Evolutionary conservation across 2,888 invertebrate genomes (phyloP).

Genomic region (Aethes cnicana): DNA sequence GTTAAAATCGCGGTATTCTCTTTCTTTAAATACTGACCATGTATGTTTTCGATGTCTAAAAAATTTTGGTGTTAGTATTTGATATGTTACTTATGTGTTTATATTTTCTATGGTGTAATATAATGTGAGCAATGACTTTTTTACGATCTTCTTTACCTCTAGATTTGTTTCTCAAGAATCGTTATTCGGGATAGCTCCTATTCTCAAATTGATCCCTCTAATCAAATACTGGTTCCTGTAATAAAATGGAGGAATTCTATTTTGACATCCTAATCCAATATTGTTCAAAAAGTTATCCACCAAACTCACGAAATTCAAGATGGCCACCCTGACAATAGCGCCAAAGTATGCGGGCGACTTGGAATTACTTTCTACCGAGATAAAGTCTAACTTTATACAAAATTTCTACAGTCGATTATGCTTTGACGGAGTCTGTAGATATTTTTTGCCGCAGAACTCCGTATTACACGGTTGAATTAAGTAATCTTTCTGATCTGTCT

Average conservation of each 20-base stretch:
- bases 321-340: slow-evolving; percentile 12
- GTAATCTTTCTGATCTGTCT: slow-evolving; percentile 19
- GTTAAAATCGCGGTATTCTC: no score
- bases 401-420: slow-evolving; percentile 33
- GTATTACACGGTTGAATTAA: slow-evolving; percentile 8
- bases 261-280: slow-evolving; percentile 19
- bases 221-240: slow-evolving; percentile 10
- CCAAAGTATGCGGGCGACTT: slow-evolving; percentile 49
- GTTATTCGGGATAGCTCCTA: no score
- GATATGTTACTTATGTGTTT: no score
- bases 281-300: slow-evolving; percentile 4
- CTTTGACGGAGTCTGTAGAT: slow-evolving; percentile 11
- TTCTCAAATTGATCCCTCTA: no score
- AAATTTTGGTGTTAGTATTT: no score
- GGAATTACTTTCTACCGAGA: slow-evolving; percentile 45
- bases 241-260: background rate
- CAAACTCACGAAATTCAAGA: slow-evolving; percentile 8
- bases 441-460: slow-evolving; percentile 1
- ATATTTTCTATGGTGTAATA: no score
- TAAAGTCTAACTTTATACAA: slow-evolving; percentile 25
- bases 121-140: no score
- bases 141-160: no score
- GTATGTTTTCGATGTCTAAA: no score
- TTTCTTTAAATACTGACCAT: no score
- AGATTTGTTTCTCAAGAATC: background rate